These are phyloP conservation scores for Pelobates fuscus DNA, from an alignment of 2,113 vertebrate genomes.

Conservation along the genomic window DNA sequence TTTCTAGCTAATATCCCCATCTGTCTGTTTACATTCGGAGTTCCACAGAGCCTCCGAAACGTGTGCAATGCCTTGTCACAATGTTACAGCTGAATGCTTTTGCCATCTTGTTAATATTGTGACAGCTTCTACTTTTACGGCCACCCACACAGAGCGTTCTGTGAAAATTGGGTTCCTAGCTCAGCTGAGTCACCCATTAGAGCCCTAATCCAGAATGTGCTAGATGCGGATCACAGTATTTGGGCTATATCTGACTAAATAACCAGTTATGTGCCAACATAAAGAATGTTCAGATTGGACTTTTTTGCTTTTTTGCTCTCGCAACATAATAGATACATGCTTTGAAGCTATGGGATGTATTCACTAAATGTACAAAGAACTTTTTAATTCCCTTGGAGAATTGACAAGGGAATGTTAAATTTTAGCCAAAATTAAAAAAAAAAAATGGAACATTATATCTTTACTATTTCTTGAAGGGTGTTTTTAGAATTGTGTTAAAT, in stretches of 20 bases:
- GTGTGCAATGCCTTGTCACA: conserved; percentile 46
- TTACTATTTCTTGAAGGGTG: too few relatives aligned
- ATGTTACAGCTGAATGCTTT: conserved; percentile 51
- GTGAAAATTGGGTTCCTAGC: conserved; percentile 23
- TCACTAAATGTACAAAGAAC: too few relatives aligned
- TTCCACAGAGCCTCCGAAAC: conserved; percentile 42
- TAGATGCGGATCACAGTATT: background rate
- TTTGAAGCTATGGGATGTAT: too few relatives aligned
- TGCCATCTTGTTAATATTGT: conserved; percentile 50
- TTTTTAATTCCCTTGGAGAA: too few relatives aligned
- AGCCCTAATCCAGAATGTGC: conserved; percentile 5
- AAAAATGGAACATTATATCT: too few relatives aligned
- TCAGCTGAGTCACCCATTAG: conserved; percentile 43
- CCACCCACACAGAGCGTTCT: conserved; percentile 44
- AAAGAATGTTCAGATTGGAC: background rate
- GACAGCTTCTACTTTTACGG: conserved; percentile 47
- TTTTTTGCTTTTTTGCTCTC: background rate
- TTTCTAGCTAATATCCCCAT: conserved; percentile 39
- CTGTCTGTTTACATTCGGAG: conserved; percentile 47
- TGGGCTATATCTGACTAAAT: background rate
- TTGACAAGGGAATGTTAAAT: too few relatives aligned
- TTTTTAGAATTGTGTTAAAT: too few relatives aligned
- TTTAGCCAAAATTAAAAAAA: too few relatives aligned
- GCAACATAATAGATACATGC: too few relatives aligned
- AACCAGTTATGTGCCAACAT: background rate